Base-by-base conservation (phyloP, 2,113 vertebrate species). In the Petromus typicus region DNA sequence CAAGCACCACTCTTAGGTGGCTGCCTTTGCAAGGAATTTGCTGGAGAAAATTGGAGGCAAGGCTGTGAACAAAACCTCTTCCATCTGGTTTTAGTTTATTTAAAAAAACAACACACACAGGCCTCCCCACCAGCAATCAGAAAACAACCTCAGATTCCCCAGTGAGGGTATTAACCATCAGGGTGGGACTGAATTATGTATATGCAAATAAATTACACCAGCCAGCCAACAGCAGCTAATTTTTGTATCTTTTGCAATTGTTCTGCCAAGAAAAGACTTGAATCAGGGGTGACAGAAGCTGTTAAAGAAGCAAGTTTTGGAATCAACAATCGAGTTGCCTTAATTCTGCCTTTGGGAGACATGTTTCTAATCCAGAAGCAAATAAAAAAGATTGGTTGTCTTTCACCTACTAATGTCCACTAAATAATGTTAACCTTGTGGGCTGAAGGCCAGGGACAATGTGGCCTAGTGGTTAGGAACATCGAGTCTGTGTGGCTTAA, bases 81-180 rank as follows among this genome's bases (percentile, higher is more conserved):
- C 96, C 97, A 97, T 97, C 97, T 97, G 97, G 95, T 97, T 97
- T 97, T 83, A 96, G 97, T 97, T 97, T 97, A 95, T 92, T 86
- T 86, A 95, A 95, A 94, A 56, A 96, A 81, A 91, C 25, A 95
- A 89, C 79, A 92, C 79, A 87, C 59, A 86, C 79, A 96, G 79
- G 73, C 94, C 95, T 96, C 94, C 75, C 86, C 40, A 97, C 75
- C 69, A 96, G 97, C 97, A 97, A 97, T 97, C 93, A 96, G 93
- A 97, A 96, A 95, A 94, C 91, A 91, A 95, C 75, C 64, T 1
- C 83, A 78, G 80, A 86, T 94, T 92, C 89, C 95, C 95, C 45
- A 40, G 56, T 25, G 75, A 45, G 73, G 30, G 34, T 95, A 93
- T 96, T 97, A 97, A 93, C 95, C 96, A 96, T 80, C 51, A 91